A percentile compares a stretch with the other conserved stretches of the same genome.
phyloP scores from a whole-genome alignment of 2,888 invertebrate species.

The Eledona agricola region DNA sequence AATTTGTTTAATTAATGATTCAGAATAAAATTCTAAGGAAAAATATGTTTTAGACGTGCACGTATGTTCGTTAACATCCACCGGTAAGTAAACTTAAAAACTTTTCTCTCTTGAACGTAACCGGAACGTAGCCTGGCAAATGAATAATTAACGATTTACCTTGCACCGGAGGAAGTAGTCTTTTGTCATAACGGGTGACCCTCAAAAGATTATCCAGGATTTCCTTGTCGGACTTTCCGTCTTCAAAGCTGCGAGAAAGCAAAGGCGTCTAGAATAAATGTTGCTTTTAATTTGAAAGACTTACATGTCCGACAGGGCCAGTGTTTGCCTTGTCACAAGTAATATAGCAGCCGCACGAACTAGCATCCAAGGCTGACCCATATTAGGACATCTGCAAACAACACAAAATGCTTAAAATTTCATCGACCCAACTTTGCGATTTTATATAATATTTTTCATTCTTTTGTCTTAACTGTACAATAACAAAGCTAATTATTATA shows the following conservation, averaged over 20 bases:
- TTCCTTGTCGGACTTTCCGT: conserved; percentile 92
- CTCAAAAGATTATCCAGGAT: conserved; percentile 89
- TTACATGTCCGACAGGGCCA: conserved; percentile 59
- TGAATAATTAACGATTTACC: conserved; percentile 65
- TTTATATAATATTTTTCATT: too few species aligned
- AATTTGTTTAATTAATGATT: too few species aligned
- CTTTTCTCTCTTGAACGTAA: conserved; percentile 8
- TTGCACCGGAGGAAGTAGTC: conserved; percentile 89
- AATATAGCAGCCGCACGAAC: conserved; percentile 74
- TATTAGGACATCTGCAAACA: conserved; percentile 87
- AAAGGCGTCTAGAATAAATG: neutral
- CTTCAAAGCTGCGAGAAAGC: conserved; percentile 80
- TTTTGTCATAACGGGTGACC: conserved; percentile 90
- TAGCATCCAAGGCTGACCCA: conserved; percentile 88
- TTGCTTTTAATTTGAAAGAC: conserved; percentile 36
- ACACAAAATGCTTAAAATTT: conserved; percentile 18
- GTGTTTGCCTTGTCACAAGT: conserved; percentile 65
- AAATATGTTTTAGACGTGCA: neutral
- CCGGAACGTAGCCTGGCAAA: conserved; percentile 15
- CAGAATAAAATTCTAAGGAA: neutral
- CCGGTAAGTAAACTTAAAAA: too few species aligned
- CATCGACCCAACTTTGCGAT: too few species aligned
- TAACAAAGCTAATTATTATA: too few species aligned
- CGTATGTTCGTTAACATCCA: too few species aligned
- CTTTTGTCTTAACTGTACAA: too few species aligned